Conservation (phyloP, 2,113 vertebrate species). For the Pygoscelis adeliae region DNA sequence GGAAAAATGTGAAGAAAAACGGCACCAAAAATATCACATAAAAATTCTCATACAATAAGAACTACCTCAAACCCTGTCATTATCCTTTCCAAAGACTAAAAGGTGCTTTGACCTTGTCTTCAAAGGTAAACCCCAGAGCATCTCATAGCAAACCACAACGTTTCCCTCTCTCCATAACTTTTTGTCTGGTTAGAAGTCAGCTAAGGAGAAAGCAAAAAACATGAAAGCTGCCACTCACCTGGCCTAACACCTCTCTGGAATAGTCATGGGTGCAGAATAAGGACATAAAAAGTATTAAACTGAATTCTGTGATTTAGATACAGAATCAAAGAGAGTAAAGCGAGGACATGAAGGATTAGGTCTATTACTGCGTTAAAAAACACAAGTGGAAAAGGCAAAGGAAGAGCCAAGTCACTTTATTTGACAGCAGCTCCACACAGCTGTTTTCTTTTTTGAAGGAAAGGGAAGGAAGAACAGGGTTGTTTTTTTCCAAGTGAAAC, state of each 20-base stretch:
- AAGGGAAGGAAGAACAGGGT: neutral
- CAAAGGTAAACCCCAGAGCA: neutral
- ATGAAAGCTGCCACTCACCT: neutral
- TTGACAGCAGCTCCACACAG: neutral
- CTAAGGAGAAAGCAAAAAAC: neutral
- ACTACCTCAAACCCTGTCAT: neutral
- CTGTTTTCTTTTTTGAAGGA: neutral
- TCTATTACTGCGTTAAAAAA: neutral
- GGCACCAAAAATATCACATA: neutral
- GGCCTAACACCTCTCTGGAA: neutral
- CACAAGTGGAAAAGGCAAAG: neutral
- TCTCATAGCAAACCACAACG: neutral
- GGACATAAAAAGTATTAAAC: neutral
- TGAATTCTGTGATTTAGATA: neutral
- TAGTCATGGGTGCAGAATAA: neutral
- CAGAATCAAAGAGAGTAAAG: neutral
- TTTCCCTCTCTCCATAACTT: neutral
- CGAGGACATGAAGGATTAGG: neutral
- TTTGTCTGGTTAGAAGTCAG: neutral
- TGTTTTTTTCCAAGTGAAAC: neutral
- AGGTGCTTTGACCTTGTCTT: constrained; percentile 7
- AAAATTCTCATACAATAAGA: neutral
- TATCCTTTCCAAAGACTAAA: neutral
- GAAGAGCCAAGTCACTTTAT: neutral
- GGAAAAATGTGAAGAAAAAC: neutral